Evolutionary conservation across 2,113 vertebrate genomes (phyloP).

Genomic region (Brachirus orientalis): DNA sequence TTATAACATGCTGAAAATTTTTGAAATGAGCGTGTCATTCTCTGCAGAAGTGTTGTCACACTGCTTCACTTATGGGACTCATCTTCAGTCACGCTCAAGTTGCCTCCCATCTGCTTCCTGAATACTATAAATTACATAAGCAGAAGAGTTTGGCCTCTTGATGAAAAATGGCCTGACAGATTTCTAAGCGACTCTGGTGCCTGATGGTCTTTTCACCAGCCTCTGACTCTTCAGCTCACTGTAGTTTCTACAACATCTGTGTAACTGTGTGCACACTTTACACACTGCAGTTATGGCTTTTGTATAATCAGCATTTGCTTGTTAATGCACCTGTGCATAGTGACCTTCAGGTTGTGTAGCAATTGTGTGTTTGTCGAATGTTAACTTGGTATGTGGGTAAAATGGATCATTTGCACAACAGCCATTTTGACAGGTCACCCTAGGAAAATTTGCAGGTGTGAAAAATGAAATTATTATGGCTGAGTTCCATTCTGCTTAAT

Average conservation of each 20-base stretch:
- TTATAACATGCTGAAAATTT: constrained; percentile 57
- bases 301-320: constrained; percentile 15
- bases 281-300: neutral
- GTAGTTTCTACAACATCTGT: constrained; percentile 3
- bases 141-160: constrained; percentile 32
- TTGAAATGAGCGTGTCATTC: constrained; percentile 41
- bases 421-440: no score
- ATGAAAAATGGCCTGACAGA: constrained; percentile 39
- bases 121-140: constrained; percentile 53
- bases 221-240: constrained; percentile 20
- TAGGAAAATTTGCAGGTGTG: no score
- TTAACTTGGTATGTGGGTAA: no score
- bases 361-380: neutral
- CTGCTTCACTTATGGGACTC: constrained; percentile 49
- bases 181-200: constrained; percentile 42
- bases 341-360: constrained; percentile 11
- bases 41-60: constrained; percentile 51
- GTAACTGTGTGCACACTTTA: neutral
- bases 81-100: constrained; percentile 56
- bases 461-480: no score
- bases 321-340: constrained; percentile 10
- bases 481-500: no score
- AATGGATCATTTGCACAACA: no score
- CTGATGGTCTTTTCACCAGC: constrained; percentile 38
- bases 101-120: constrained; percentile 61